These are phyloP conservation scores for roundworm (Caenorhabditis elegans) DNA, from an alignment of 1,140 invertebrate genomes.

Conservation along the genomic window WBcel235 BX284605.5:7074501-7075000, in stretches of 20 bases:
- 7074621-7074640: conserved; percentile 19
- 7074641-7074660: conserved; percentile 23
- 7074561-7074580: conserved; percentile 11
- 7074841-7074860: conserved; percentile 19
- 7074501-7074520: neutral
- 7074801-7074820: no score
- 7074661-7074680: neutral
- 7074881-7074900: neutral
- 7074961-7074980: neutral
- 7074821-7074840: no score
- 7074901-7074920: neutral
- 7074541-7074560: conserved; percentile 1
- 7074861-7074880: neutral
- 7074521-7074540: neutral
- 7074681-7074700: neutral
- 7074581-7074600: neutral
- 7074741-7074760: neutral
- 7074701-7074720: conserved; percentile 16
- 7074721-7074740: neutral
- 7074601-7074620: neutral
- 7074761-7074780: neutral
- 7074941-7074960: neutral
- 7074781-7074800: neutral
- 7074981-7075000: conserved; percentile 24
- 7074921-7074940: conserved; percentile 2